Conservation (phyloP, 2,797 vertebrate genomes). For the Acanthis flammea region DNA sequence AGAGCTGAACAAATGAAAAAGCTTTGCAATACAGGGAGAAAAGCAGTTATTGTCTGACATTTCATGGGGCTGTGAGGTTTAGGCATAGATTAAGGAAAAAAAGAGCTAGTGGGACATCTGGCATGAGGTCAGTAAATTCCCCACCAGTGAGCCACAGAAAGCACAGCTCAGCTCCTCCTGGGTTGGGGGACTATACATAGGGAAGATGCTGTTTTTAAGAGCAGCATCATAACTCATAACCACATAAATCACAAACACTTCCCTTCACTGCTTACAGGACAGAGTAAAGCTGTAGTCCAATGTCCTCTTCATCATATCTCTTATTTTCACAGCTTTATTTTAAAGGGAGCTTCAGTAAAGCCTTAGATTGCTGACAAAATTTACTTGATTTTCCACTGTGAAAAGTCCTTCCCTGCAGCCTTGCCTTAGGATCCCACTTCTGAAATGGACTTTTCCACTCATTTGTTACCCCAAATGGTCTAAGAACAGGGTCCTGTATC, state of each 20-base stretch:
- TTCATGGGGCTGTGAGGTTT: not conserved
- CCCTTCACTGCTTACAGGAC: not conserved
- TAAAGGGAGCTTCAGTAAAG: not conserved
- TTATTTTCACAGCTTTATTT: not conserved
- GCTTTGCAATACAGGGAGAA: not conserved
- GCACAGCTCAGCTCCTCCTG: not conserved
- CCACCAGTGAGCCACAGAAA: not conserved
- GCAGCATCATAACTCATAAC: not conserved
- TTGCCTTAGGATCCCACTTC: not conserved
- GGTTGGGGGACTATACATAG: rapidly evolving
- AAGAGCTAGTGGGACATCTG: not conserved
- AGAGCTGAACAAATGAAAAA: not conserved
- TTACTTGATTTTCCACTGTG: not conserved
- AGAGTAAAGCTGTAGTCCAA: not conserved
- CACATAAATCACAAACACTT: not conserved
- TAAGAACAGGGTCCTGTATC: not conserved
- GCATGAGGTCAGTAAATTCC: not conserved
- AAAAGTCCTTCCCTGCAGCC: not conserved
- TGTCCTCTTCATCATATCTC: not conserved
- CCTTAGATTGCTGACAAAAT: not conserved
- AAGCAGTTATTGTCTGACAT: not conserved
- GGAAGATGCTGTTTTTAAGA: not conserved
- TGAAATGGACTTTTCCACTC: not conserved
- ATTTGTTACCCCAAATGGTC: not conserved
- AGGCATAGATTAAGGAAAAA: not conserved